Percentiles rank a stretch among this genome's conserved stretches.
Evolutionary conservation across 2,888 invertebrate genomes (phyloP).

Genomic region (Pseudeuparius sepicola): DNA sequence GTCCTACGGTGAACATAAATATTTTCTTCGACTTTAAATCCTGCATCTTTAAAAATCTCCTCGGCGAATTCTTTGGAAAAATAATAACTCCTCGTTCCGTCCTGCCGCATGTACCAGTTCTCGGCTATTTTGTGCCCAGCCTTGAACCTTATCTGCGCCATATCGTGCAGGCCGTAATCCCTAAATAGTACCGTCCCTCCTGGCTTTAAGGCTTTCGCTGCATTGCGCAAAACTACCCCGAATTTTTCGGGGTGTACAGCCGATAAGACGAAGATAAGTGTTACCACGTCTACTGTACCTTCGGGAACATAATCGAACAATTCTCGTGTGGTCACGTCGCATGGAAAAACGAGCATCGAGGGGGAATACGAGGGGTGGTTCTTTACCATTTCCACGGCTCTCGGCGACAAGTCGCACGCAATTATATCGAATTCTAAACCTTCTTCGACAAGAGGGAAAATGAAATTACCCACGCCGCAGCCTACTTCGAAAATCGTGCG

Average conservation of each 20-base stretch:
- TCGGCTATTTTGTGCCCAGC: constrained; percentile 86
- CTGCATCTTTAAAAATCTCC: constrained; percentile 53
- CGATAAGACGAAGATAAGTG: constrained; percentile 90
- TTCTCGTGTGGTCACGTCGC: constrained; percentile 68
- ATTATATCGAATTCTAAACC: constrained; percentile 62
- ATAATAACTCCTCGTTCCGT: constrained; percentile 86
- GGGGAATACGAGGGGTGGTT: constrained; percentile 55
- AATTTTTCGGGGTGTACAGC: constrained; percentile 87
- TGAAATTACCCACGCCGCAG: constrained; percentile 95
- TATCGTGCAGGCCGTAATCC: constrained; percentile 92
- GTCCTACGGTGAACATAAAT: constrained; percentile 81
- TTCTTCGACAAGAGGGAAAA: constrained; percentile 83
- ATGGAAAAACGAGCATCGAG: constrained; percentile 67
- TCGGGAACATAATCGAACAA: constrained; percentile 47
- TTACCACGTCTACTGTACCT: constrained; percentile 63
- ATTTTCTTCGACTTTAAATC: constrained; percentile 60
- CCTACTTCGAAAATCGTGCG: constrained; percentile 69
- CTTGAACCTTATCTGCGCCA: constrained; percentile 91
- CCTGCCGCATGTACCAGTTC: constrained; percentile 91
- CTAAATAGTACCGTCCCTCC: constrained; percentile 79
- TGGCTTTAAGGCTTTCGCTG: constrained; percentile 54
- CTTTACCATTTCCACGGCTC: constrained; percentile 81
- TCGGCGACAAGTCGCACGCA: constrained; percentile 88
- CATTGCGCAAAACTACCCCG: constrained; percentile 49
- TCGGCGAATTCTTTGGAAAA: constrained; percentile 64